Conservation (phyloP, 2,113 vertebrate species). For the Takifugu bimaculatus region DNA sequence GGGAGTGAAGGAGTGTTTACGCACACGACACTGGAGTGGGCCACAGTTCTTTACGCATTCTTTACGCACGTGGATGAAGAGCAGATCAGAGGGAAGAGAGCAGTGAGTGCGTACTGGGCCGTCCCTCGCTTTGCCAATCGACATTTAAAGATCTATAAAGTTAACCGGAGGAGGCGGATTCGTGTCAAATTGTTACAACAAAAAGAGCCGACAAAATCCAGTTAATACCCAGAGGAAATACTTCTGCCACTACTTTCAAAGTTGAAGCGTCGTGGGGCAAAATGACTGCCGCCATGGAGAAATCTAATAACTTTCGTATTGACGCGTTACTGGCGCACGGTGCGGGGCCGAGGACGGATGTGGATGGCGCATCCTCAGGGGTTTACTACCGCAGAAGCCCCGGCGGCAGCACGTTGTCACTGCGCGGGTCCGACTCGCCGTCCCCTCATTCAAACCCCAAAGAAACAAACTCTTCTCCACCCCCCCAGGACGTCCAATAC, state of each 20-base stretch:
- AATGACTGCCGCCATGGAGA: slow-evolving; percentile 66
- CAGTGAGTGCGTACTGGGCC: background rate
- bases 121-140: no score
- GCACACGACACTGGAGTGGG: background rate
- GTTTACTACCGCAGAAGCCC: slow-evolving; percentile 39
- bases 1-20: slow-evolving; percentile 24
- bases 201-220: no score
- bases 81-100: background rate
- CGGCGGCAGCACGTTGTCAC: slow-evolving; percentile 47
- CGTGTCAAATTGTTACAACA: no score
- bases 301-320: slow-evolving; percentile 81
- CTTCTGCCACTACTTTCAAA: background rate
- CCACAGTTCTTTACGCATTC: no score
- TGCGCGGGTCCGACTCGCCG: slow-evolving; percentile 56
- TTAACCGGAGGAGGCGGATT: no score
- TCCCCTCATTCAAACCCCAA: slow-evolving; percentile 52
- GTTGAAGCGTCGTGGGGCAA: background rate
- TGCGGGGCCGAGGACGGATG: slow-evolving; percentile 40
- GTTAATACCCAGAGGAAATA: no score
- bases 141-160: no score
- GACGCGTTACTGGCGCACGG: slow-evolving; percentile 78
- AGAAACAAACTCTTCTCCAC: slow-evolving; percentile 15
- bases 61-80: slow-evolving; percentile 4
- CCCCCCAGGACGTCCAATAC: slow-evolving; percentile 48
- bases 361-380: slow-evolving; percentile 42